Base-by-base conservation (phyloP, 2,113 vertebrate species). In the Paracanthobrama guichenoti region DNA sequence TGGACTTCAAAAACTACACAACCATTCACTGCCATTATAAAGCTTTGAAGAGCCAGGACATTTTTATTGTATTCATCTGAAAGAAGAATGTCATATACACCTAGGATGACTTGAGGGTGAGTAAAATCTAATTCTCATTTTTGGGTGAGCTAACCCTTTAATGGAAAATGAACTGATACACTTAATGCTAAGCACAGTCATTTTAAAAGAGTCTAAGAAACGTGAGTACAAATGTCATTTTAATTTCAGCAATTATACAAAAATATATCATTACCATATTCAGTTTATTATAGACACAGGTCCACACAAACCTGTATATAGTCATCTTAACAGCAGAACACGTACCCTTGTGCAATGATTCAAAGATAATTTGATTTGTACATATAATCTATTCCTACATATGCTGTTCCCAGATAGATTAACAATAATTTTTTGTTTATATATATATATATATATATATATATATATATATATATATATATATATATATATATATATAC, bases 181-280 rank as follows among this genome's bases (percentile, higher is more conserved):
- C 62, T 28, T 64, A 6, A 64, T 10, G 11, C 24, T 16, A 6
- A 28, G 28, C 6, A 67, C 16, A 3, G 28, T 16, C 0, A 14
- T 18, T 16, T 44, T 3, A 59, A 77, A 77, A 77, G 3, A 77
- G 18, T 22, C 48, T 8, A 53, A 77, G 53, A 77, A 22, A 77
- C 2, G 2, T 22, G 86, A 77, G 66, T 77, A 72, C 71, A n/a
- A 85, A 50, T 62, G 50, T 85, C n/a, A 85, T 77, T 86, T 85
- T 82, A 85, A 82, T 87, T 85, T 74, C 44, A 39, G 74, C 67
- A 59, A 57, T 77, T 35, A 85, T 87, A 81, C 74, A 87, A 87
- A 87, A 87, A 86, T 87, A 87, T 82, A 72, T 72, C n/a, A 31
- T 42, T 86, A 39, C 60, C 82, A 76, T 81, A 55, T 55, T 55